Evolutionary conservation across 2,113 vertebrate genomes (phyloP).

Genomic region (Zosterops pallidus): DNA sequence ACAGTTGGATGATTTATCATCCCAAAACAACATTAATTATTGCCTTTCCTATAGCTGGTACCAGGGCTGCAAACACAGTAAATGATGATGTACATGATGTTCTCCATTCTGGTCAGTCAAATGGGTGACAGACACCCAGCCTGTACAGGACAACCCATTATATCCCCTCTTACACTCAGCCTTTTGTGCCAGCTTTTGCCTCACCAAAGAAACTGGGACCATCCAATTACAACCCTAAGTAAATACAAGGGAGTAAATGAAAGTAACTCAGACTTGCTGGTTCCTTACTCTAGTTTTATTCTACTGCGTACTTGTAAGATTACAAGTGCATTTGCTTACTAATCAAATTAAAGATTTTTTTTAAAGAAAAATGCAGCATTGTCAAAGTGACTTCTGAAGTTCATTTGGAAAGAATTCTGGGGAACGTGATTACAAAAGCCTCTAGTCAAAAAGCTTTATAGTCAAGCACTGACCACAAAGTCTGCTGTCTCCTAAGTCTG

Average conservation of each 20-base stretch:
- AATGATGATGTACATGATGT: background rate
- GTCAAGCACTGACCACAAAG: conserved; percentile 2
- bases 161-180: fast-evolving
- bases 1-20: background rate
- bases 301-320: background rate
- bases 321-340: background rate
- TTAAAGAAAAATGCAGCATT: background rate
- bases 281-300: background rate
- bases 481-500: background rate
- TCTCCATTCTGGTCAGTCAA: background rate
- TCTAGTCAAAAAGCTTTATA: background rate
- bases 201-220: background rate
- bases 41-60: background rate
- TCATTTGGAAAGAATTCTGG: background rate
- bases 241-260: background rate
- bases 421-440: background rate
- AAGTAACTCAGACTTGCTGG: background rate
- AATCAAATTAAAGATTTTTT: background rate
- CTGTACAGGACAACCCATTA: background rate
- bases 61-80: background rate
- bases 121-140: background rate
- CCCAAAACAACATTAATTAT: background rate
- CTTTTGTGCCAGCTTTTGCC: background rate
- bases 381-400: background rate
- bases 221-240: background rate